These are phyloP conservation scores for Lophura nycthemera DNA, from an alignment of 2,113 vertebrate genomes.

Conservation along the genomic window DNA sequence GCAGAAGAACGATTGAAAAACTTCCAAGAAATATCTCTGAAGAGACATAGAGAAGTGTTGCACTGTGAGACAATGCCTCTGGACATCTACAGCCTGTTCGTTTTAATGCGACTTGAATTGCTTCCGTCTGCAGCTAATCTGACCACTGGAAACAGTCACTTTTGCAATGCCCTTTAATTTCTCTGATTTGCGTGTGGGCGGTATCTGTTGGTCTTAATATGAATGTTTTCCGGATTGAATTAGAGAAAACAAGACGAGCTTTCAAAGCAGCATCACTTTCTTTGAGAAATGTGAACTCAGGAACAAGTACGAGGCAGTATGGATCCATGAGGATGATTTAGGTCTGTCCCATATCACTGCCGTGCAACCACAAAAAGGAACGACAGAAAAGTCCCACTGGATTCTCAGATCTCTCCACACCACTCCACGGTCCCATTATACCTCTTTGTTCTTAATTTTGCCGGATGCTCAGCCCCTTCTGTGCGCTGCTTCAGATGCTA, in stretches of 20 bases:
- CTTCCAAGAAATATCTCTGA: conserved; percentile 48
- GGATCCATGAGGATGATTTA: accelerated
- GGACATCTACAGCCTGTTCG: conserved; percentile 46
- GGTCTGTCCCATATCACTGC: not conserved
- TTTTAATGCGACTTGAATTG: conserved; percentile 46
- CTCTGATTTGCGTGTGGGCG: conserved; percentile 31
- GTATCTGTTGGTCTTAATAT: conserved; percentile 34
- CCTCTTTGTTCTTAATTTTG: not conserved
- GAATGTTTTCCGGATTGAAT: conserved; percentile 58
- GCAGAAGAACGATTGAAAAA: conserved; percentile 38
- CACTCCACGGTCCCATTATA: not conserved
- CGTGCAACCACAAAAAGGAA: accelerated
- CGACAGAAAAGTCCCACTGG: not conserved
- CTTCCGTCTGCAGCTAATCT: conserved; percentile 62
- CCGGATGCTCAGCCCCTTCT: accelerated
- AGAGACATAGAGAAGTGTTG: conserved; percentile 21
- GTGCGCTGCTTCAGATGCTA: not conserved
- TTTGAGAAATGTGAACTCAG: not conserved
- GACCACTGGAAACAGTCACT: conserved; percentile 37
- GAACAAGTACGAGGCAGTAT: not conserved
- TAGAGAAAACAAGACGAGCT: conserved; percentile 19
- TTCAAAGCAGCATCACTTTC: not conserved
- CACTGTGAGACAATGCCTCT: not conserved
- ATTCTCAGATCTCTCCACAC: not conserved
- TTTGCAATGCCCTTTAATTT: conserved; percentile 61